These are phyloP conservation scores for Drosophila repletoides DNA, from an alignment of 1,140 invertebrate species.

Conservation along the genomic window DNA sequence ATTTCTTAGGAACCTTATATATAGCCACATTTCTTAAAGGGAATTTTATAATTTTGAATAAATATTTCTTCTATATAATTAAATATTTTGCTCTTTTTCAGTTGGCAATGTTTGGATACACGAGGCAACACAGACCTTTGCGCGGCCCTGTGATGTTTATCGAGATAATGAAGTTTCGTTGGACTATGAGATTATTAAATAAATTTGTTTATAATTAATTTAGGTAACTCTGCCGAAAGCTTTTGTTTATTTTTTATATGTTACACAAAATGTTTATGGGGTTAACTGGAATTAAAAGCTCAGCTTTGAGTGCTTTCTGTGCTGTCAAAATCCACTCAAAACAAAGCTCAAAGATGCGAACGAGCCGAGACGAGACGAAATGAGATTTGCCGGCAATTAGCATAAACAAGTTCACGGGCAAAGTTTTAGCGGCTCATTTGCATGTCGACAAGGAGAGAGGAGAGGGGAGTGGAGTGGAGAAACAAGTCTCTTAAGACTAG, in stretches of 20 bases:
- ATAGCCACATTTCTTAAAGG: too few relatives aligned
- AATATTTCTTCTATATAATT: conserved; percentile 85
- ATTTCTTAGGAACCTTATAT: too few relatives aligned
- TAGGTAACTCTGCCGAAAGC: neutral
- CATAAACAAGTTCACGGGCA: conserved; percentile 77
- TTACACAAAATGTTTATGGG: conserved; percentile 6
- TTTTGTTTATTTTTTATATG: neutral
- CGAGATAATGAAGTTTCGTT: conserved; percentile 70
- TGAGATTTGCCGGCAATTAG: conserved; percentile 58
- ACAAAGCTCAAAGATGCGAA: conserved; percentile 22
- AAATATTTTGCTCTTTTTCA: conserved; percentile 91
- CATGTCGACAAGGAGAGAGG: conserved; percentile 40
- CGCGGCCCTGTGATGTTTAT: conserved; percentile 87
- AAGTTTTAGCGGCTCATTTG: conserved; percentile 65
- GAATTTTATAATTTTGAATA: neutral
- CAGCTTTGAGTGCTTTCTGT: conserved; percentile 6
- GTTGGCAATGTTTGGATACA: conserved; percentile 98
- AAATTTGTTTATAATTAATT: conserved; percentile 41
- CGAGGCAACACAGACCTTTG: conserved; percentile 94
- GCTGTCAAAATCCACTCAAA: conserved; percentile 18
- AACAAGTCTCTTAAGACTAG: too few relatives aligned
- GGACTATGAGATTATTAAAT: conserved; percentile 67
- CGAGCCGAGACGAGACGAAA: conserved; percentile 11
- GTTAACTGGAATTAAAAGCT: conserved; percentile 31
- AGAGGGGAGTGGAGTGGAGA: too few relatives aligned